phyloP scores from a whole-genome alignment of 2,797 vertebrate species.

The Arvicola amphibius region DNA sequence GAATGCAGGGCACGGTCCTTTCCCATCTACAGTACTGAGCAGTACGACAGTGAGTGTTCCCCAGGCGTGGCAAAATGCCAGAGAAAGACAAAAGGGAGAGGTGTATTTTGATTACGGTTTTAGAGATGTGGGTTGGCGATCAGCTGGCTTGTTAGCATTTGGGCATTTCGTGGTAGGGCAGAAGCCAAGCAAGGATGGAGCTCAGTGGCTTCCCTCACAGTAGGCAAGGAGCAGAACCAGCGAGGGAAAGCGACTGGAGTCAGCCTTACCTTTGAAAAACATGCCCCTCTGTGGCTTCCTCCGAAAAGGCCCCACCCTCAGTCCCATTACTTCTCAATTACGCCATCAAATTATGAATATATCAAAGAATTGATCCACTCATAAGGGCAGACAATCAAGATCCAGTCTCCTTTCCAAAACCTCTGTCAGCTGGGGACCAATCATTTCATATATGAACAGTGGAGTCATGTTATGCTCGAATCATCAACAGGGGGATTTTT shows the following conservation, averaged over 20 bases:
- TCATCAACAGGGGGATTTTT: background rate
- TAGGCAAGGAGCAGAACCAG: background rate
- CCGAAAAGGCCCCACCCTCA: too few relatives aligned
- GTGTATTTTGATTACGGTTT: background rate
- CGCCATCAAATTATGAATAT: background rate
- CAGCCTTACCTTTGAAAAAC: background rate
- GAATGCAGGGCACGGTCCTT: background rate
- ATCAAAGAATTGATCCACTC: background rate
- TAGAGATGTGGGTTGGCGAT: rapidly evolving
- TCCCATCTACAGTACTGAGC: background rate
- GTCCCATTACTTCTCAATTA: background rate
- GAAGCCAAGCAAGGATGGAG: background rate
- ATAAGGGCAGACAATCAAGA: background rate
- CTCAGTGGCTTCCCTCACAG: background rate
- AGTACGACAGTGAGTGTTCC: background rate
- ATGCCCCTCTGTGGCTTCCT: background rate
- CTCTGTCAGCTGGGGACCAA: background rate
- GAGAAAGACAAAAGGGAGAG: background rate
- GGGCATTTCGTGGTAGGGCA: background rate
- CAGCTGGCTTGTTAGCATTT: background rate
- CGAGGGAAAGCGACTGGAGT: background rate
- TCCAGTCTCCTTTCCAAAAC: background rate
- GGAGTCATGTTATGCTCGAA: background rate
- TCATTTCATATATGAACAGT: rapidly evolving
- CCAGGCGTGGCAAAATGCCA: background rate